Evolutionary conservation across 1,140 invertebrate species (phyloP).

Genomic region (Orchesella cincta): DNA sequence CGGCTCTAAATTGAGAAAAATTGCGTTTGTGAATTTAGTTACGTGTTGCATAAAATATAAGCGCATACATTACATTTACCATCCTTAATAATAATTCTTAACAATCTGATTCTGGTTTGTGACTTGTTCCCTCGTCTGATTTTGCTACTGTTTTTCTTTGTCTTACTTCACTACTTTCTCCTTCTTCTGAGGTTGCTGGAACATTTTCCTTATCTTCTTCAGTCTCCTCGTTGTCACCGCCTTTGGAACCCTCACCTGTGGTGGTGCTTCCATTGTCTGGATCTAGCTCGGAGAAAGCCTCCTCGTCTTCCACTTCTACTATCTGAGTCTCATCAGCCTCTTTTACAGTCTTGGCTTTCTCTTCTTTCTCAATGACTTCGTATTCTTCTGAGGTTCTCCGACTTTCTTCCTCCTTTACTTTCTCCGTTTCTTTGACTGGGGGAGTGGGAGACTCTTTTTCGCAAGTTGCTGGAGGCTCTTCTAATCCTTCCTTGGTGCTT

Average conservation of each 20-base stretch:
- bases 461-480: neutral
- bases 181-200: neutral
- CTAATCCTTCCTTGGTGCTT: neutral
- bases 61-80: no score
- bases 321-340: neutral
- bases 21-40: no score
- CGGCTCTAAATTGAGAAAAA: no score
- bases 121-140: no score
- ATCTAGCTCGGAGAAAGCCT: neutral
- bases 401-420: neutral
- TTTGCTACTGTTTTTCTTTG: no score
- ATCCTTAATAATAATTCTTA: no score
- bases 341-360: constrained; percentile 9
- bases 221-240: neutral
- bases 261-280: neutral
- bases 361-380: constrained; percentile 26
- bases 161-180: neutral
- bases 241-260: neutral
- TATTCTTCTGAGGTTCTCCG: constrained; percentile 31
- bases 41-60: no score
- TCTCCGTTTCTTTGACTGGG: constrained; percentile 26
- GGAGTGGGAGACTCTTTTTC: neutral
- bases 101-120: no score
- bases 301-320: neutral
- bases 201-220: constrained; percentile 19